Percentiles rank a stretch among this genome's conserved stretches.
These are phyloP conservation scores for Mythimna ferrago DNA, from an alignment of 2,888 invertebrate species.

Conservation along the genomic window DNA sequence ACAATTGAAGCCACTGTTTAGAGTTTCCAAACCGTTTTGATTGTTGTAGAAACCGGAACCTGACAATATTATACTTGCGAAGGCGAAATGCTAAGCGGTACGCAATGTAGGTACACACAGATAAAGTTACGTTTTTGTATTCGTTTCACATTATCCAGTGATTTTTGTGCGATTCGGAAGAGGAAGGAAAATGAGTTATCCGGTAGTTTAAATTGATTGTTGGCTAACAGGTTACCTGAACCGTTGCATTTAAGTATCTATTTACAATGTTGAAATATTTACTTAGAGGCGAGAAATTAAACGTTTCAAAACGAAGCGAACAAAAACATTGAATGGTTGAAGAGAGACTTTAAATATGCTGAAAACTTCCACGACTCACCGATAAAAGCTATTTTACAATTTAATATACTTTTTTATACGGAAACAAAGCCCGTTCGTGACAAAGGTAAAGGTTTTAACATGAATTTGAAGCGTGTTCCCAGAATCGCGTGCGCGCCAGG, in stretches of 20 bases:
- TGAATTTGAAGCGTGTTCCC: conserved; percentile 57
- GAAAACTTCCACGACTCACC: conserved; percentile 11
- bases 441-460: conserved; percentile 61
- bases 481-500: conserved; percentile 62
- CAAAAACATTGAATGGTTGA: background rate
- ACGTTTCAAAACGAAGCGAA: background rate
- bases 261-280: conserved; percentile 1
- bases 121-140: conserved; percentile 23
- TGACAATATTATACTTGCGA: conserved; percentile 49
- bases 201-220: conserved; percentile 26
- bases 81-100: conserved; percentile 59
- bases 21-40: conserved; percentile 68
- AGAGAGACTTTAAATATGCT: conserved; percentile 19
- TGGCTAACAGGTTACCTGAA: conserved; percentile 20
- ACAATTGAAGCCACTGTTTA: conserved; percentile 69
- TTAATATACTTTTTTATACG: conserved; percentile 61
- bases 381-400: conserved; percentile 47
- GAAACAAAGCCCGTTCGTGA: conserved; percentile 74
- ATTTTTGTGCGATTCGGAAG: background rate
- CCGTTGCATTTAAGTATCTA: background rate
- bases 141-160: conserved; percentile 21
- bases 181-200: conserved; percentile 21
- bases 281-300: background rate
- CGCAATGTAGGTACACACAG: conserved; percentile 39
- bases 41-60: conserved; percentile 70